Evolutionary conservation across 2,113 vertebrate genomes (phyloP).

Genomic region (Macaca nemestrina): DNA sequence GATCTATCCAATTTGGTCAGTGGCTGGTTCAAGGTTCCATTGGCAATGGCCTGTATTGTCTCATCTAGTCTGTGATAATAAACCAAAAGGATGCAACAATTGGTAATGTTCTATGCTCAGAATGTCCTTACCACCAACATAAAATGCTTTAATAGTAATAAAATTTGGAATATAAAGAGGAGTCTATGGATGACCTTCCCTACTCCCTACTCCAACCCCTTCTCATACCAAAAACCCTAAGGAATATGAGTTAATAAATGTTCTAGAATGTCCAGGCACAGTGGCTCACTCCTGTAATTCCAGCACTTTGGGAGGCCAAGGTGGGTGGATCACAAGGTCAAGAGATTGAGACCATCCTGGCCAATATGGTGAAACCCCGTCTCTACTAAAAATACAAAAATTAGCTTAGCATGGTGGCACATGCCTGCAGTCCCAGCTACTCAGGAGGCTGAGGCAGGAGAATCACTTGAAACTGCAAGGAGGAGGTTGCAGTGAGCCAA

Average conservation of each 20-base stretch:
- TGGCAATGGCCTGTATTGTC: constrained; percentile 87
- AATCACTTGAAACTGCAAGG: too few relatives aligned
- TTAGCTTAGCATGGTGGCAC: too few relatives aligned
- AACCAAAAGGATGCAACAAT: constrained; percentile 42
- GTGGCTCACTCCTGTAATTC: too few relatives aligned
- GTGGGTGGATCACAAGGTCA: too few relatives aligned
- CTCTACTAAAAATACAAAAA: too few relatives aligned
- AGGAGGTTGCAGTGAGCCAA: too few relatives aligned
- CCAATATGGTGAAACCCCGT: too few relatives aligned
- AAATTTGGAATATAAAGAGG: constrained; percentile 50
- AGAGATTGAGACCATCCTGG: too few relatives aligned
- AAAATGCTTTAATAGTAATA: constrained; percentile 30
- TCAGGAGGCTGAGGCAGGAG: too few relatives aligned
- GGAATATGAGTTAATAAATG: neutral
- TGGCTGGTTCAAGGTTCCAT: constrained; percentile 81
- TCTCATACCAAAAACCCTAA: constrained; percentile 19
- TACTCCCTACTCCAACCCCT: neutral
- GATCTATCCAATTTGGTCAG: constrained; percentile 58
- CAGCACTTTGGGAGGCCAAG: too few relatives aligned
- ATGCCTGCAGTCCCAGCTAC: too few relatives aligned
- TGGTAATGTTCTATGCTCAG: constrained; percentile 22
- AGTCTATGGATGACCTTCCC: neutral
- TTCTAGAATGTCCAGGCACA: neutral
- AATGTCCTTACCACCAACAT: neutral
- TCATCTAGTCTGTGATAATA: constrained; percentile 91